Percentiles rank a stretch among this genome's conserved stretches.
Evolutionary conservation across 2,113 vertebrate genomes (phyloP).

Genomic region (Dromas ardeola): DNA sequence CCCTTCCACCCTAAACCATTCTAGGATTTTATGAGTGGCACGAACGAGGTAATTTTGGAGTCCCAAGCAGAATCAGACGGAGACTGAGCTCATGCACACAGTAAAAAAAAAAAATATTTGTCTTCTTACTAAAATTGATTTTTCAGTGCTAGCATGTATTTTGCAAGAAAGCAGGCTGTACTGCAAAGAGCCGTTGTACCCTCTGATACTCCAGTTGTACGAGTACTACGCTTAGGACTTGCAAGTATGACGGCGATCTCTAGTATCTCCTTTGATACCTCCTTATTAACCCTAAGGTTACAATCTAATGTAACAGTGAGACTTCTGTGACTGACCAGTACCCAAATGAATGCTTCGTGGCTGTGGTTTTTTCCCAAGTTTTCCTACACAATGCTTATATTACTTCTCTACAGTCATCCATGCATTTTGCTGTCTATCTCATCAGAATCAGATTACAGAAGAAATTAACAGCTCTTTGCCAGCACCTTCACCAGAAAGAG

Average conservation of each 20-base stretch:
- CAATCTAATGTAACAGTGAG: not conserved
- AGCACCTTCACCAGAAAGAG: not conserved
- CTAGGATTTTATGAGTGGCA: not conserved
- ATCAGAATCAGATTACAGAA: not conserved
- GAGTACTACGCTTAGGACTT: not conserved
- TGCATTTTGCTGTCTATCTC: not conserved
- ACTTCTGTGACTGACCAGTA: not conserved
- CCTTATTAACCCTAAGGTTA: not conserved
- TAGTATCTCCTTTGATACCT: not conserved
- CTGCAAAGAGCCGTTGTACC: not conserved
- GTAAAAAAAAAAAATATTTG: not conserved
- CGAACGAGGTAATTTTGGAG: not conserved
- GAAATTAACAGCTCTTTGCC: not conserved
- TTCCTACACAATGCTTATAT: not conserved
- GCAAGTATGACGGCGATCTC: accelerated
- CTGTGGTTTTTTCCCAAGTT: not conserved
- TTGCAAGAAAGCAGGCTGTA: not conserved
- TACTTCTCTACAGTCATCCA: not conserved
- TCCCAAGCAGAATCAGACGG: not conserved
- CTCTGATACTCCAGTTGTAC: not conserved
- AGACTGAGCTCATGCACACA: not conserved
- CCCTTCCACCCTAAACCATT: not conserved
- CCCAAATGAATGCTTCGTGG: not conserved
- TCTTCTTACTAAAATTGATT: not conserved
- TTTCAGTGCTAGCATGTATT: not conserved